Base-by-base conservation (phyloP, 2,888 invertebrate genomes). In the Tanaodytes sp. region DNA sequence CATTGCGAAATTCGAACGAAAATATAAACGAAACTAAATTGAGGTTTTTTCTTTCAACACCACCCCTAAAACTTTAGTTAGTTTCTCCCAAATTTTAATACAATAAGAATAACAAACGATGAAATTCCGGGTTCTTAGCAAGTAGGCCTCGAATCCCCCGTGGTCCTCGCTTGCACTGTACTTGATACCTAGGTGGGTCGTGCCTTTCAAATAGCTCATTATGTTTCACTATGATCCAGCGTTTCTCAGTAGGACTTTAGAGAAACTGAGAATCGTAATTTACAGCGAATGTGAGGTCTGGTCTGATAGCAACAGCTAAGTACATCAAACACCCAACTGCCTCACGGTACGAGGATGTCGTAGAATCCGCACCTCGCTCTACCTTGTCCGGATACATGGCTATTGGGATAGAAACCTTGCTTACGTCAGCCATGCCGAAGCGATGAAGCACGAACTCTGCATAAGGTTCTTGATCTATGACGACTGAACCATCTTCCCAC, bases 241-340 rank as follows among this genome's bases (percentile, higher is more conserved):
- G 64, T 20, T n/a, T 30, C 27, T 64, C 57, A 8, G 15, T n/a
- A 2, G 55, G 48, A 12, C 46, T 30, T 6, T 55, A 37, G 12
- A 57, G 2, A 27, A 49, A 57, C 30, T 55, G 54, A 1, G 48
- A 48, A 2, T 15, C 48, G 27, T 55, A 48, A 30, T 20, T 49
- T 0, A 65, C 58, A 2, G 58, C 45, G 46, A 58, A 65, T 2
- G 45, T 0, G 1, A 65, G 11, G 12, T 65, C 58, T 40, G 58
- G 65, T 2, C 58, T 43, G 2, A 58, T 45, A 2, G 14, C 52
- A 6, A 52, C 40, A 2, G 58, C 30, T 12, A 65, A 14, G 19
- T 66, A 66, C 59, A 59, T 59, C 9, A 66, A 16, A 14, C 59
- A 46, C 1, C 65, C 66, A 27, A 66, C 37, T 2, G 66, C 40